Base-by-base conservation (phyloP, 2,113 vertebrate genomes). In the Toxostoma redivivum region DNA sequence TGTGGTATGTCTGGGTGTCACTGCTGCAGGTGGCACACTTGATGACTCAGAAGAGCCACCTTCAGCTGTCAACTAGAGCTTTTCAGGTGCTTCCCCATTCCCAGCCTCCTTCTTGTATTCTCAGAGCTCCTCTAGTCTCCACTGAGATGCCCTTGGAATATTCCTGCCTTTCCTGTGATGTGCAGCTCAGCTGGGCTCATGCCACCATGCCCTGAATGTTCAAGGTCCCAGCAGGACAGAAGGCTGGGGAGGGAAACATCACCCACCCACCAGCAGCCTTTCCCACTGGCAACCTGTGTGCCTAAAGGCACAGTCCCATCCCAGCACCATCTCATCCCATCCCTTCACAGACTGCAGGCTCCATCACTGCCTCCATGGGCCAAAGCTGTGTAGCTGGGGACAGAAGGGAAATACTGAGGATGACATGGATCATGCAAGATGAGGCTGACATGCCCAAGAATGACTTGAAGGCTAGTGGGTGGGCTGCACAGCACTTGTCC, bases 21-120 rank as follows among this genome's bases (percentile, higher is more conserved):
- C 25, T 0, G 0, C n/a, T 91, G 31, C 17, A 27, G 2, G 79
- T 57, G 3, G 30, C 40, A 47, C 20, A 79, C 1, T 0, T 0
- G 9, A 10, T 2, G 0, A 45, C 42, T 2, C 5, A 58, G 47
- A 31, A 42, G 7, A 44, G 5, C 17, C 56, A 80, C 66, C 4
- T 80, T 82, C 0, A 48, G 57, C 9, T 0, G 45, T 89, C 54
- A 80, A 1, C 5, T 69, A 30, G 72, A 69, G 5, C 3, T 95
- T 73, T 88, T 69, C 67, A 51, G n/a, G 40, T 69, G 5, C 12
- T 50, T 72, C 5, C 58, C 30, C 30, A 53, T 50, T 23, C n/a
- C 18, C 35, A 60, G 4, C 2, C 17, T 12, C 10, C 2, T 11
- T 25, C 42, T 2, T 0, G 9, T 7, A 35, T 13, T 9, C 15